phyloP scores from a whole-genome alignment of 92 coral and sea anemone genomes.

The Parazoanthus atlanticus region DNA sequence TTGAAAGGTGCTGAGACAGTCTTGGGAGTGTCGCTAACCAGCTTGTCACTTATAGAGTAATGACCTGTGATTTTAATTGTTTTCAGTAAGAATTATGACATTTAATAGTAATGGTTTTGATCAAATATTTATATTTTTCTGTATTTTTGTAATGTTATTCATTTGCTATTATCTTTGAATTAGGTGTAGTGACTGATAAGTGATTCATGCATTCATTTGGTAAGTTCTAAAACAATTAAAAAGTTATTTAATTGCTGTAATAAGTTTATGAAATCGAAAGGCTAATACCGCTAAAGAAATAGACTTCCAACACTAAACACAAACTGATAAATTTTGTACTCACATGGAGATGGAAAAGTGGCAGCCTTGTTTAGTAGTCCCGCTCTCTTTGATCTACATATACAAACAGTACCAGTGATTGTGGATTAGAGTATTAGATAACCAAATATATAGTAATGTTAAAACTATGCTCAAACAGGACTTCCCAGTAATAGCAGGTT shows the following conservation, averaged over 20 bases:
- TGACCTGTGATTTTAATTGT: conserved; percentile 62
- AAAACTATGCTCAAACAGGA: no score
- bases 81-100: neutral
- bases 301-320: neutral
- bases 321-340: conserved; percentile 32
- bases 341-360: conserved; percentile 76
- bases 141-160: no score
- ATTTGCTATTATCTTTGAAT: no score
- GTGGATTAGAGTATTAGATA: no score
- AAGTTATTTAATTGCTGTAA: no score
- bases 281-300: neutral
- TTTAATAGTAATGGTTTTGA: no score
- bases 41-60: conserved; percentile 80
- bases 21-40: conserved; percentile 70
- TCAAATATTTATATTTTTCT: no score
- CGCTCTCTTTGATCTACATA: conserved; percentile 41
- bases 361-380: conserved; percentile 22
- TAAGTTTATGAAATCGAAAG: no score
- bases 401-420: neutral
- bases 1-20: conserved; percentile 91
- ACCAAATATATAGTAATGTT: neutral
- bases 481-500: neutral
- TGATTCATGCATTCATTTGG: no score
- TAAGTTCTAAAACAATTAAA: no score
- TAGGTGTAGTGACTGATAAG: no score